These are phyloP conservation scores for Peromyscus maniculatus DNA, from an alignment of 2,113 vertebrate genomes.

Conservation along the genomic window DNA sequence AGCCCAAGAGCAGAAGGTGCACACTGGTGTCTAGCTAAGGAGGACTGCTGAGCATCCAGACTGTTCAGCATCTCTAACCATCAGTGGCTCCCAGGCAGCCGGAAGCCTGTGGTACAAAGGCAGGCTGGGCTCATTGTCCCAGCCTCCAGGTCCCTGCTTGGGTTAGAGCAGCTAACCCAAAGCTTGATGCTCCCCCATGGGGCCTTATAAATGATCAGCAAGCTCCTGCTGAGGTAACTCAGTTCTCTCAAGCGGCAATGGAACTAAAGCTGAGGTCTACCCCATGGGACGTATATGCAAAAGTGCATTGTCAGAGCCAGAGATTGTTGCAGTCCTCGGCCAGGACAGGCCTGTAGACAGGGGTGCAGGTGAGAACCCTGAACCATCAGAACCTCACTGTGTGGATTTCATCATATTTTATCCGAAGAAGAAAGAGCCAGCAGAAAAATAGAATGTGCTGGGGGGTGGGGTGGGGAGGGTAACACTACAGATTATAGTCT, in stretches of 20 bases:
- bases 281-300: fast-evolving
- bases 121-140: neutral
- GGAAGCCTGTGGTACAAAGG: neutral
- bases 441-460: neutral
- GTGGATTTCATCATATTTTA: conserved; percentile 11
- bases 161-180: neutral
- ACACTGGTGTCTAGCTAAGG: conserved; percentile 11
- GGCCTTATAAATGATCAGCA: neutral
- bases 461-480: too few relatives aligned
- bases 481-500: neutral
- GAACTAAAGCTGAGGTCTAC: neutral
- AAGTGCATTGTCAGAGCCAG: neutral
- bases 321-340: neutral
- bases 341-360: fast-evolving
- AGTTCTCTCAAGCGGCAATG: neutral
- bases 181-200: neutral
- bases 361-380: fast-evolving
- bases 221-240: neutral
- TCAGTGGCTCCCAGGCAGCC: neutral
- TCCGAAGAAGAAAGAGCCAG: neutral
- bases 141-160: neutral
- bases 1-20: neutral
- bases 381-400: neutral
- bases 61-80: neutral
- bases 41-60: neutral